phyloP scores from a whole-genome alignment of 2,797 vertebrate species.

The Limnodromus scolopaceus region DNA sequence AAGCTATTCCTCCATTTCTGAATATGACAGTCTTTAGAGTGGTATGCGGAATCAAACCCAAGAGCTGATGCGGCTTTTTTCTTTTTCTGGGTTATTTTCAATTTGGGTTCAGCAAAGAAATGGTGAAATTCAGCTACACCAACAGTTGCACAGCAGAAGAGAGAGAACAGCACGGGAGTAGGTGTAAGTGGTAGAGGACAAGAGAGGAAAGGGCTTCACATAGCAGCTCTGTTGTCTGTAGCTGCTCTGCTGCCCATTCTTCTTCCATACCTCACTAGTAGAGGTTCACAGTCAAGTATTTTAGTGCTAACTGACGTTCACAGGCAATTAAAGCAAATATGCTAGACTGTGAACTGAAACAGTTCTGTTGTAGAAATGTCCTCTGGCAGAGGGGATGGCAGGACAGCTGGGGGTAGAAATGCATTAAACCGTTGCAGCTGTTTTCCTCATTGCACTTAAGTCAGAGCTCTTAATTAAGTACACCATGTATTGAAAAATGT shows the following conservation, averaged over 20 bases:
- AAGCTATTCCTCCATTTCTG: not conserved
- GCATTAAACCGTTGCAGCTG: not conserved
- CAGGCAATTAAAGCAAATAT: not conserved
- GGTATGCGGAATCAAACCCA: not conserved
- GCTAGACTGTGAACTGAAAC: not conserved
- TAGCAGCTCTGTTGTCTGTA: not conserved
- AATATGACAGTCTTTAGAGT: not conserved
- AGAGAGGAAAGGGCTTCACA: not conserved
- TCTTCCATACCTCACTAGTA: not conserved
- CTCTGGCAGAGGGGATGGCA: not conserved
- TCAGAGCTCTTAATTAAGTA: not conserved
- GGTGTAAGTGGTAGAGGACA: not conserved
- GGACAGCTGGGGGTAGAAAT: not conserved
- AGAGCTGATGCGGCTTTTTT: not conserved
- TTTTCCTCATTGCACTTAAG: not conserved
- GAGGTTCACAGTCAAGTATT: not conserved
- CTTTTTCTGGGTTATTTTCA: constrained; percentile 3
- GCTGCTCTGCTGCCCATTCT: not conserved
- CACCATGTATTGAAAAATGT: not conserved
- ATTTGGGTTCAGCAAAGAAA: not conserved
- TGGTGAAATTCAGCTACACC: not conserved
- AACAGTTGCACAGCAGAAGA: not conserved
- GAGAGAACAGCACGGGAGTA: not conserved
- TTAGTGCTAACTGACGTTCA: not conserved
- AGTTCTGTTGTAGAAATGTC: not conserved